Evolutionary conservation across 1,140 invertebrate species (phyloP).

Genomic region (Pogonus chalceus): DNA sequence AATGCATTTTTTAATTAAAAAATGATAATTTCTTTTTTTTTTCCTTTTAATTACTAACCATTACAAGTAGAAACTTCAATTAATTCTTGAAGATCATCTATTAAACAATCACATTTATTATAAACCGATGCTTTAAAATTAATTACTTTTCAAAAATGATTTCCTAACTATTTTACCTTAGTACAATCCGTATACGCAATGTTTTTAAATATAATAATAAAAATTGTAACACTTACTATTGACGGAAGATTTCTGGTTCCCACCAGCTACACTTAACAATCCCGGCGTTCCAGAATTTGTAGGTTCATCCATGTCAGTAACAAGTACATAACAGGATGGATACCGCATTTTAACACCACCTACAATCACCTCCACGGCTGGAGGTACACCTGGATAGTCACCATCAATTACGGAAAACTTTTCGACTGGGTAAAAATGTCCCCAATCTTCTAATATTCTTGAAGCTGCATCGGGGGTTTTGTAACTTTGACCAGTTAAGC

Average conservation of each 20-base stretch:
- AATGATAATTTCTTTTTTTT: too few species aligned
- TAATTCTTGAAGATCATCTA: too few species aligned
- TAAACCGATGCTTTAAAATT: too few species aligned
- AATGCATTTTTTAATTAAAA: too few species aligned
- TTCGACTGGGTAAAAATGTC: constrained; percentile 82
- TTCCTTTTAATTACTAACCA: too few species aligned
- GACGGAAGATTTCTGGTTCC: constrained; percentile 16
- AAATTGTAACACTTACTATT: neutral
- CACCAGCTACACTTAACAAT: constrained; percentile 17
- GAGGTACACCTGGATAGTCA: neutral
- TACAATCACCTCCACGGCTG: constrained; percentile 48
- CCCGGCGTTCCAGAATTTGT: constrained; percentile 16
- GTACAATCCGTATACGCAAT: too few species aligned
- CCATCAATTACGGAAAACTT: constrained; percentile 42
- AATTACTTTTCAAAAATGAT: too few species aligned
- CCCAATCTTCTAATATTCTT: constrained; percentile 86
- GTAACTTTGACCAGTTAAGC: constrained; percentile 76
- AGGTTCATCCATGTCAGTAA: constrained; percentile 76
- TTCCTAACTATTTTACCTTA: too few species aligned
- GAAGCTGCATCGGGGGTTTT: constrained; percentile 62
- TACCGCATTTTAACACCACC: constrained; percentile 89
- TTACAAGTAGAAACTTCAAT: too few species aligned
- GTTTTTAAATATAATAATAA: too few species aligned
- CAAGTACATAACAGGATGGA: constrained; percentile 84
- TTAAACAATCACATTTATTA: too few species aligned